Base-by-base conservation (phyloP, 2,797 vertebrate species). In the Lagorchestes hirsutus region DNA sequence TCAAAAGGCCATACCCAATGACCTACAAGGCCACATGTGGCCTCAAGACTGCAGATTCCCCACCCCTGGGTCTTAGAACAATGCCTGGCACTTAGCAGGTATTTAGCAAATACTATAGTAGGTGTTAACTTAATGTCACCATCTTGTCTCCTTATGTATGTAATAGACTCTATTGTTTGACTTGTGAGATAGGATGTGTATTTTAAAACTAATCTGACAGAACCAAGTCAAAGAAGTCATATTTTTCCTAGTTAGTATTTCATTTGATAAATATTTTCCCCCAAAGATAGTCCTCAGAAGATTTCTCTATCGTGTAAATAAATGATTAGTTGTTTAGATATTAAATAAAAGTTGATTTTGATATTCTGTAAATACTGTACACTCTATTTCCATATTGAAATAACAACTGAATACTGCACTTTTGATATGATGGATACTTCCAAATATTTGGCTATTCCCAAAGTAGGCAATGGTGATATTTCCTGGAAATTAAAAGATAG, bases 401-500 rank as follows among this genome's bases (percentile, higher is more conserved):
- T 54, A 16, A 31, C 55, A 40, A 24, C 18, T 91, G 10, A 29
- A n/a, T 55, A 18, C 31, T 55, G 13, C 3, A 34, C 55, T 18
- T 55, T 55, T 52, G 57, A 59, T 90, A 82, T 93, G 90, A 91
- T 14, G 29, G 0, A 93, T 28, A 95, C 6, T 8, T 91, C 94
- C 28, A 74, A 74, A 67, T 55, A 90, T 24, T 96, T 93, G 93
- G 16, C 92, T 91, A 92, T 0, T 0, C 18, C 9, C 29, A 56
- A n/a, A 91, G 59, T 91, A 97, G 97, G 96, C 94, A 94, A 91
- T 91, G 94, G 54, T 74, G 90, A 2, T 95, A 14, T 91, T 90
- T 0, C 3, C 4, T 96, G 56, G 46, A 97, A 95, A 90, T 96
- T 94, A 97, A 94, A 97, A 56, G 82, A n/a, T 1, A 54, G 58